Evolutionary conservation across 2,888 invertebrate genomes (phyloP).

Genomic region (Nipponacmea schrenckii): DNA sequence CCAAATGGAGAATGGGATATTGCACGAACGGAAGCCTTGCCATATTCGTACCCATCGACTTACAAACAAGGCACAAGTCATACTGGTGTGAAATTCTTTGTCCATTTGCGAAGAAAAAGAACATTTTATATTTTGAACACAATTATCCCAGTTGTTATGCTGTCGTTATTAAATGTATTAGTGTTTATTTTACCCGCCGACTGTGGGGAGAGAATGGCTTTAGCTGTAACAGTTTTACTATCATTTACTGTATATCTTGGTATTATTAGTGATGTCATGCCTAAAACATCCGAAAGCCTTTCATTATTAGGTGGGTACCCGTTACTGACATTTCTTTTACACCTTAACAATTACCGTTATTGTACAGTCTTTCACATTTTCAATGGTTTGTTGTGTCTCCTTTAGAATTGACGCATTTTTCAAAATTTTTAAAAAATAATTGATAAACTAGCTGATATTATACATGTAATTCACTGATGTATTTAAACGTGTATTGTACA

Average conservation of each 20-base stretch:
- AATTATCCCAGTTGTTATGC: slow-evolving; percentile 46
- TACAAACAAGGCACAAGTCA: slow-evolving; percentile 42
- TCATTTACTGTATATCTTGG: slow-evolving; percentile 51
- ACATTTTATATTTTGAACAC: slow-evolving; percentile 50
- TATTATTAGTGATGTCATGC: slow-evolving; percentile 49
- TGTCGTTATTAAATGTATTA: slow-evolving; percentile 45
- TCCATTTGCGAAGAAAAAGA: slow-evolving; percentile 39
- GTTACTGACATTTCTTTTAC: neutral
- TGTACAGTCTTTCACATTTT: neutral
- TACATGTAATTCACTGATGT: no score
- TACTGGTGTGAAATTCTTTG: slow-evolving; percentile 41
- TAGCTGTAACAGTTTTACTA: slow-evolving; percentile 47
- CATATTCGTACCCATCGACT: slow-evolving; percentile 36
- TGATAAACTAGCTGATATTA: no score
- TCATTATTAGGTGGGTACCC: slow-evolving; percentile 40
- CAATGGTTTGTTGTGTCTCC: neutral
- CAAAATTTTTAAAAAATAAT: no score
- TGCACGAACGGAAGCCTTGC: slow-evolving; percentile 30
- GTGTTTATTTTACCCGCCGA: slow-evolving; percentile 47
- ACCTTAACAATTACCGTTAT: neutral
- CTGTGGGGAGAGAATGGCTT: slow-evolving; percentile 49
- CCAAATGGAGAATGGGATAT: slow-evolving; percentile 52
- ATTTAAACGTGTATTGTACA: neutral
- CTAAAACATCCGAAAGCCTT: slow-evolving; percentile 48
- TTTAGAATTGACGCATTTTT: no score